Conservation (phyloP, 2,113 vertebrate species). For the Tyto alba region DNA sequence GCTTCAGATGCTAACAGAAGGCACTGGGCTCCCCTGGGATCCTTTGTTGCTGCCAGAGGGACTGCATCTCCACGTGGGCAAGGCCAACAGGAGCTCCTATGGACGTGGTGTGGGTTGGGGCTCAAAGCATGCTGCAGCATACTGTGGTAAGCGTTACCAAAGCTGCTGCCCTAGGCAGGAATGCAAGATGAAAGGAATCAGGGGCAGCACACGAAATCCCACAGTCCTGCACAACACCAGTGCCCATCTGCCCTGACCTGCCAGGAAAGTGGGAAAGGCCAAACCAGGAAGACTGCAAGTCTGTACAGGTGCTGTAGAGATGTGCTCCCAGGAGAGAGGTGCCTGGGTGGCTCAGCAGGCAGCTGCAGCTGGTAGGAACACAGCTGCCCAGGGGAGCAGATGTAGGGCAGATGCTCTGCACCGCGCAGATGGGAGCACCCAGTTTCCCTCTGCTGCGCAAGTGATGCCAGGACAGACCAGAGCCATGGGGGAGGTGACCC, state of each 20-base stretch:
- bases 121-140: not conserved
- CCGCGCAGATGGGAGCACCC: not conserved
- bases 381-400: not conserved
- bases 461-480: not conserved
- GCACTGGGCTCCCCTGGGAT: not conserved
- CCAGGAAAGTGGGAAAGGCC: not conserved
- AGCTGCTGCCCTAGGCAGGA: not conserved
- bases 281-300: not conserved
- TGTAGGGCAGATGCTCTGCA: not conserved
- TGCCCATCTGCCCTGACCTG: not conserved
- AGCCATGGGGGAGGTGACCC: not conserved
- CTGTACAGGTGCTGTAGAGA: not conserved
- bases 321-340: not conserved
- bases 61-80: fast-evolving
- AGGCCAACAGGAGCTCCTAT: not conserved
- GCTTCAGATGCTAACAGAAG: not conserved
- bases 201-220: not conserved
- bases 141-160: fast-evolving
- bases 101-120: fast-evolving
- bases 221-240: fast-evolving
- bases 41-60: not conserved
- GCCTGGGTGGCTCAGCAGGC: not conserved
- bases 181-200: fast-evolving
- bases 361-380: not conserved
- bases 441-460: not conserved